Percentiles rank a stretch among this genome's conserved stretches.
These are phyloP conservation scores for Eilema sororculum DNA, from an alignment of 2,888 invertebrate genomes.

Conservation along the genomic window DNA sequence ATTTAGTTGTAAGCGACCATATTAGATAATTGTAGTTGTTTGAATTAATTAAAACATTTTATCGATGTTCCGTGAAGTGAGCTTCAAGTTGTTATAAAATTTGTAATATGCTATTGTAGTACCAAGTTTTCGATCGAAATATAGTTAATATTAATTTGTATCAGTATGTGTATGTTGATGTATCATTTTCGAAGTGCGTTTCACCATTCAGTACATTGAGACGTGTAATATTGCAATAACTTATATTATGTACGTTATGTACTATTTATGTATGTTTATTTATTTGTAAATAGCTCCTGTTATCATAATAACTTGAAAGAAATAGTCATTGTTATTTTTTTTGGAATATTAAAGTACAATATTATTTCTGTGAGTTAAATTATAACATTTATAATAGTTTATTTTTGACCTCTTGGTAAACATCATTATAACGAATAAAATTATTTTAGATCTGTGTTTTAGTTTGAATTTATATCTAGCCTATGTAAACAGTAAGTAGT, in stretches of 20 bases:
- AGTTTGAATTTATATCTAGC: constrained; percentile 53
- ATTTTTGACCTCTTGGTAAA: constrained; percentile 66
- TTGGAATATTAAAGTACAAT: constrained; percentile 65
- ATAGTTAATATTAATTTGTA: constrained; percentile 42
- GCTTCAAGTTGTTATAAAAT: constrained; percentile 33
- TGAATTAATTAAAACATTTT: constrained; percentile 33
- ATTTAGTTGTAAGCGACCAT: constrained; percentile 61
- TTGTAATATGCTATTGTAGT: constrained; percentile 32
- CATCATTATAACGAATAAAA: constrained; percentile 68
- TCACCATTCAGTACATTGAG: constrained; percentile 37
- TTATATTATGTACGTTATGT: constrained; percentile 68
- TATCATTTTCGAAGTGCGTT: constrained; percentile 51
- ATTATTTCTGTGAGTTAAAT: constrained; percentile 44
- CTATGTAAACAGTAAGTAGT: background rate
- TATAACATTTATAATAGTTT: constrained; percentile 36
- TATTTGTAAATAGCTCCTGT: constrained; percentile 74
- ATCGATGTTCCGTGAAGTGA: constrained; percentile 32
- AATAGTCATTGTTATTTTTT: constrained; percentile 44
- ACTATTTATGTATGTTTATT: constrained; percentile 66
- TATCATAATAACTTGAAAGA: constrained; percentile 47
- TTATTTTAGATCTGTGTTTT: constrained; percentile 76
- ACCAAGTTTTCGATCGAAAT: constrained; percentile 27
- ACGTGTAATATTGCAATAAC: constrained; percentile 77
- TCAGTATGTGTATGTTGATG: constrained; percentile 37
- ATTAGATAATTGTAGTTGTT: constrained; percentile 49